Evolutionary conservation across 2,113 vertebrate genomes (phyloP), one percentile per base, ranked within the genome.

Genomic region (Misgurnus mizolepis): DNA sequence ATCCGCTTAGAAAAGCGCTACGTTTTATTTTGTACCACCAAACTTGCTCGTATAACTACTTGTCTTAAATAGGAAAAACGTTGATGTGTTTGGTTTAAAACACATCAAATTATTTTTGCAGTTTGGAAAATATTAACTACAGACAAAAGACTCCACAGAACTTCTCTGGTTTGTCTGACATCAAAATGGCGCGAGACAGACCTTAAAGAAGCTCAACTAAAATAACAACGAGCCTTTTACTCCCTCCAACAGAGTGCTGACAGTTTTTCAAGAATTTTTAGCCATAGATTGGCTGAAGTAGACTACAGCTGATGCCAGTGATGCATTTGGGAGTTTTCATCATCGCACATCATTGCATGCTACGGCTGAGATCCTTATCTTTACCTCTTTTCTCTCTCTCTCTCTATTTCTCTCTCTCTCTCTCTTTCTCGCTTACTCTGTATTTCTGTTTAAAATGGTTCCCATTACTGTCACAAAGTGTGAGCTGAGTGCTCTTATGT

Each of bases 261-360:
- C 4, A 5, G 8, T 64, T 62, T 64, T 27, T 11, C 7, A 76
- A n/a, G 60, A 64, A 76, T 34, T 64, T 14, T 47, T 47, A 14
- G 12, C 43, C 22, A 53, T 47, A 76, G 27, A 65, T 61, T 45
- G 56, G 55, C 61, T 66, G 47, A 9, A 5, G 47, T 66, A 41
- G 17, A 7, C 14, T 66, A 18, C 62, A 66, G 17, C 62, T 65
- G 34, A 66, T 66, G 62, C 47, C 34, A 77, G 62, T 40, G 15
- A 77, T 47, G 62, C 75, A 53, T 77, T 22, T 77, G 74, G 47
- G 74, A 77, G 60, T 77, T 55, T 2, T 39, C 55, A 53, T 55
- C 47, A 77, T 77, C 62, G 43, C 74, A 76, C 75, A 77, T 66
- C 75, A 77, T 77, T 77, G 75, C 75, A 77, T 62, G 15, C 66